Percentiles rank a stretch among this genome's conserved stretches.
Conservation (phyloP, 2,113 vertebrate genomes). For the Mustelus asterias region DNA sequence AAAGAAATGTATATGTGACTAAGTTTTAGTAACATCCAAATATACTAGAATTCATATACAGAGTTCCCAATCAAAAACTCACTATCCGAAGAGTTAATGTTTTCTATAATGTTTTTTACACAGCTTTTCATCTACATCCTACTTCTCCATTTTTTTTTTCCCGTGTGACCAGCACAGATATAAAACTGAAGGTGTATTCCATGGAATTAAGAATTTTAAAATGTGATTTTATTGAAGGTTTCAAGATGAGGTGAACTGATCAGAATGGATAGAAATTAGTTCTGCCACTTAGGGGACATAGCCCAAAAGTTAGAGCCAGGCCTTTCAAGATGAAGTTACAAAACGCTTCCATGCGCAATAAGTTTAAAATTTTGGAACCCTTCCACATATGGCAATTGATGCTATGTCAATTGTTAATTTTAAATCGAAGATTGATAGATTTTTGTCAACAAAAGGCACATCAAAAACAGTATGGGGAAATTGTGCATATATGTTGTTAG, state of each 20-base stretch:
- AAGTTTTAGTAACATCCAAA: neutral
- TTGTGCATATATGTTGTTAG: neutral
- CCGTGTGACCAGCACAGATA: neutral
- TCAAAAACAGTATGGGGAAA: neutral
- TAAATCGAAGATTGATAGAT: neutral
- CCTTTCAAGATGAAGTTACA: neutral
- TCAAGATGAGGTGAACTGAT: neutral
- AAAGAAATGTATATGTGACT: neutral
- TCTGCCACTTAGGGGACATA: neutral
- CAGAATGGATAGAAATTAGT: neutral
- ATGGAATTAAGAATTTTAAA: neutral
- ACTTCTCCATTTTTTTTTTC: neutral
- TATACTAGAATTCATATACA: neutral
- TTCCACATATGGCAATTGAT: neutral
- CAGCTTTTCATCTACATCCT: neutral
- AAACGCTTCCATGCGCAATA: neutral
- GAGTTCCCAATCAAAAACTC: neutral
- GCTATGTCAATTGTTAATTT: neutral
- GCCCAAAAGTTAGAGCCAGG: neutral
- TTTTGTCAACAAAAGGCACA: neutral
- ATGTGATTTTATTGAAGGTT: neutral
- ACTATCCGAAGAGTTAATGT: neutral
- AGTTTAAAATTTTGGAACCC: neutral
- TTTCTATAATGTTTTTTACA: neutral
- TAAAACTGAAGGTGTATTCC: neutral